A percentile compares a stretch with the other conserved stretches of the same genome.
phyloP scores from a whole-genome alignment of 2,888 invertebrate genomes.

The Stomorhina lunata region DNA sequence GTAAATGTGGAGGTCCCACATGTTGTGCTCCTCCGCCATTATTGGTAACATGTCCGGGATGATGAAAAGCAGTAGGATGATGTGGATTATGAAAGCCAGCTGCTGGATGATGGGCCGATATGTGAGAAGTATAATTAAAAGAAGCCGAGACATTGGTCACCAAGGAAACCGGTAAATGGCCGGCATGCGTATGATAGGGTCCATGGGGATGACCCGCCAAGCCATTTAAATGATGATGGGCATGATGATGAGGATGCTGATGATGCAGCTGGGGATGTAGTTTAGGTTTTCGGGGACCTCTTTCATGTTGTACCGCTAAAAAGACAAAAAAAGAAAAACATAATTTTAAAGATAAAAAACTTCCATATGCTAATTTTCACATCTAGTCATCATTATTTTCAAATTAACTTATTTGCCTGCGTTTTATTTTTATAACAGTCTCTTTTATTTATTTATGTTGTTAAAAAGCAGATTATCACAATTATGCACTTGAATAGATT shows the following conservation, averaged over 20 bases:
- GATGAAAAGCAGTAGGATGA: conserved; percentile 71
- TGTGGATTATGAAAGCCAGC: conserved; percentile 72
- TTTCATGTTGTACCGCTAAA: conserved; percentile 97
- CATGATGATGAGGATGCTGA: conserved; percentile 75
- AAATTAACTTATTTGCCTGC: conserved; percentile 73
- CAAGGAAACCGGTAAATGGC: conserved; percentile 78
- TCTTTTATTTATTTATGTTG: conserved; percentile 77
- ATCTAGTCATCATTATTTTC: conserved; percentile 62
- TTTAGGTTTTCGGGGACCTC: conserved; percentile 97
- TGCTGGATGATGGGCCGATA: conserved; percentile 76
- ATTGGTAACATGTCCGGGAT: conserved; percentile 70
- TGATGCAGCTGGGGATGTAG: conserved; percentile 82
- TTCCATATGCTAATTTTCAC: conserved; percentile 61
- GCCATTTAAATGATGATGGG: conserved; percentile 71
- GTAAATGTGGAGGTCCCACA: conserved; percentile 72
- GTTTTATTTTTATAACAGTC: background rate
- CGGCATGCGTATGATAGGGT: conserved; percentile 74
- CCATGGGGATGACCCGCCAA: conserved; percentile 70
- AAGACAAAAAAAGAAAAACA: conserved; percentile 53
- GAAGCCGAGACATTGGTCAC: conserved; percentile 80
- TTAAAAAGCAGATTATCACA: conserved; percentile 79
- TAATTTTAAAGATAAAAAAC: background rate
- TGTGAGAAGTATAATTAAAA: conserved; percentile 80
- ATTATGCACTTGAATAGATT: conserved; percentile 78
- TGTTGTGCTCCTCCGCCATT: conserved; percentile 20